These are phyloP conservation scores for Colossoma macropomum DNA, from an alignment of 2,113 vertebrate species.

Conservation along the genomic window DNA sequence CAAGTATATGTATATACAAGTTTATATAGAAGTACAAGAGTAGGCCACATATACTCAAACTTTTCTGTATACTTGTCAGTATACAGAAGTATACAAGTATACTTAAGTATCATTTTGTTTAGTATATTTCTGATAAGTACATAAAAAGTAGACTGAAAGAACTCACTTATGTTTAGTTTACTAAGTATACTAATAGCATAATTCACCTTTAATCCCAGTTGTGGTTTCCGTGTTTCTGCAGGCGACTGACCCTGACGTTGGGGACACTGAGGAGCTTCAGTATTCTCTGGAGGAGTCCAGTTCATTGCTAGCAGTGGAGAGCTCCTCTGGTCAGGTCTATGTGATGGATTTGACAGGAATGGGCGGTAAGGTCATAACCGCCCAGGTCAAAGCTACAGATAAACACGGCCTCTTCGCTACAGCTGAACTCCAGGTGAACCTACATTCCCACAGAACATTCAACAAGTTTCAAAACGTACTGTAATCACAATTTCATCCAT, in stretches of 20 bases:
- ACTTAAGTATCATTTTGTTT: too few species aligned
- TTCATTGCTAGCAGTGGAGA: constrained; percentile 68
- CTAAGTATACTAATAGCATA: too few species aligned
- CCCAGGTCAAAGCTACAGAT: constrained; percentile 73
- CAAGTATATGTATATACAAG: too few species aligned
- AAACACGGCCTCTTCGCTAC: constrained; percentile 58
- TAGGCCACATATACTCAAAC: too few species aligned
- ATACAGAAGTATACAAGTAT: too few species aligned
- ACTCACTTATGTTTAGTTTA: too few species aligned
- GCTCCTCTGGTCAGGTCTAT: constrained; percentile 74
- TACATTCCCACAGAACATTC: background rate
- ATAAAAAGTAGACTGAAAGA: too few species aligned
- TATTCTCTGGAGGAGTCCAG: constrained; percentile 69
- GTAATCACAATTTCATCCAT: too few species aligned
- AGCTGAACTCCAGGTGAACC: constrained; percentile 69
- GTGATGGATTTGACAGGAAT: constrained; percentile 68
- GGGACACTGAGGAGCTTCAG: constrained; percentile 61
- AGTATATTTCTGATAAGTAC: too few species aligned
- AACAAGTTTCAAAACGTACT: background rate
- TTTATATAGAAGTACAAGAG: too few species aligned
- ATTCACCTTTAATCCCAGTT: background rate
- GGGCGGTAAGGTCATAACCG: background rate
- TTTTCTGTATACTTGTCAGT: too few species aligned
- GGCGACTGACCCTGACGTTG: constrained; percentile 77
- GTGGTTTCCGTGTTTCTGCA: constrained; percentile 44